A percentile compares a stretch with the other conserved stretches of the same genome.
phyloP scores from a whole-genome alignment of 2,113 vertebrate genomes.

The Neogale vison region DNA sequence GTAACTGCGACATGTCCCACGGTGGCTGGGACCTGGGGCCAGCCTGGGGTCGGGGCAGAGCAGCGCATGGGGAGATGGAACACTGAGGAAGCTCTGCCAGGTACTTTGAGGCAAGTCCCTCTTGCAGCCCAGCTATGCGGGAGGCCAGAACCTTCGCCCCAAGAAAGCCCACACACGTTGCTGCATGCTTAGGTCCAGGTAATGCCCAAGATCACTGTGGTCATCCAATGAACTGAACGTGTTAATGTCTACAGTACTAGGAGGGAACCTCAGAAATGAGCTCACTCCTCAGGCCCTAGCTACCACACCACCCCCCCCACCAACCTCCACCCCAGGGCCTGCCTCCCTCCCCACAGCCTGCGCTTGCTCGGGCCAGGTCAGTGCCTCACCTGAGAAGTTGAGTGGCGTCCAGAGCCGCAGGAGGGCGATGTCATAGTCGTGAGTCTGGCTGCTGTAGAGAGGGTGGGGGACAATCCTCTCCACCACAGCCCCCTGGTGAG shows the following conservation, averaged over 20 bases:
- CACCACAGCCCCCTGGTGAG: conserved; percentile 82
- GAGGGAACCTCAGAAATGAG: neutral
- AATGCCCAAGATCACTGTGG: neutral
- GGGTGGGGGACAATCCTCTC: conserved; percentile 90
- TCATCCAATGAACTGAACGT: neutral
- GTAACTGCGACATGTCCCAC: neutral
- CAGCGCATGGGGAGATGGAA: neutral
- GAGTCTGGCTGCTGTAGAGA: conserved; percentile 88
- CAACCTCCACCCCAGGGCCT: neutral
- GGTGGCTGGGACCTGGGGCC: neutral
- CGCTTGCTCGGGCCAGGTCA: neutral
- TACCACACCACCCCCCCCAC: rapidly evolving
- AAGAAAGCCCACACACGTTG: neutral
- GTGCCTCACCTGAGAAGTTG: conserved; percentile 88
- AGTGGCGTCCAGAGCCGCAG: conserved; percentile 88
- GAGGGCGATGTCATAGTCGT: conserved; percentile 92
- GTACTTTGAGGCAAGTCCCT: neutral
- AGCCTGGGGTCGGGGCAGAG: neutral
- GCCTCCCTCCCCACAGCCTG: too few relatives aligned
- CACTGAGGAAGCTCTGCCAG: neutral
- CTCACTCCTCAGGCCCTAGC: rapidly evolving
- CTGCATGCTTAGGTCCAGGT: neutral
- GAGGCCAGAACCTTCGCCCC: neutral
- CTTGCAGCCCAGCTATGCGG: neutral
- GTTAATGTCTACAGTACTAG: neutral